Evolutionary conservation across 2,113 vertebrate genomes (phyloP), one percentile per base, ranked within the genome.

Genomic region (Eupsittula cactorum): DNA sequence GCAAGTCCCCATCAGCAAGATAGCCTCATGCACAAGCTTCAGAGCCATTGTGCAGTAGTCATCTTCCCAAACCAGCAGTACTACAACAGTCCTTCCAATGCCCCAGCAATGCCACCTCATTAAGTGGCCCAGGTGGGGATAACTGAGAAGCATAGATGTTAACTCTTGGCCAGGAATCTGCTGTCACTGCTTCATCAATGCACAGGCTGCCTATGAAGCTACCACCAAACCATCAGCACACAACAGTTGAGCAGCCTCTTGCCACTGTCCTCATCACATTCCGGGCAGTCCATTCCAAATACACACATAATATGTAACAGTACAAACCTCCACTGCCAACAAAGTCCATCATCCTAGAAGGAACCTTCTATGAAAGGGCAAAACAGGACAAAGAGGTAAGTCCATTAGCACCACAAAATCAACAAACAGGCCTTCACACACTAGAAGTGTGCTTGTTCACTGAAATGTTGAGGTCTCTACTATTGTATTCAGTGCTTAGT

Each of bases 191-290:
- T 59, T 17, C 42, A 21, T 6, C 28, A 28, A 6, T 28, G 44
- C 20, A 42, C 59, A 50, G 81, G 35, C 75, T 76, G 35, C 31
- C 55, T 60, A 39, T 44, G 8, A 2, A 2, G 13, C 60, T 41
- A 0, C 17, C 10, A 13, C 1, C 25, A 50, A 84, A 14, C 60
- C 62, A 13, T 3, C 31, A 37, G 24, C 1, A 0, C 13, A 8
- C 2, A 41, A 4, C 1, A 18, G 47, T 28, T 1, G 1, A 46
- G 74, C 31, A 55, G 46, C 24, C 19, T 60, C 6, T 1, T 27
- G 24, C 44, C 59, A 16, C 23, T 50, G 41, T 18, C n/a, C 39
- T 85, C 57, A 20, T 12, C 37, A 15, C 6, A 33, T 44, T 31
- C 67, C 9, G 6, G 33, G 28, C n/a, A 16, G 25, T 4, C 71